Conservation (phyloP, 2,113 vertebrate species). For the Anguilla rostrata region DNA sequence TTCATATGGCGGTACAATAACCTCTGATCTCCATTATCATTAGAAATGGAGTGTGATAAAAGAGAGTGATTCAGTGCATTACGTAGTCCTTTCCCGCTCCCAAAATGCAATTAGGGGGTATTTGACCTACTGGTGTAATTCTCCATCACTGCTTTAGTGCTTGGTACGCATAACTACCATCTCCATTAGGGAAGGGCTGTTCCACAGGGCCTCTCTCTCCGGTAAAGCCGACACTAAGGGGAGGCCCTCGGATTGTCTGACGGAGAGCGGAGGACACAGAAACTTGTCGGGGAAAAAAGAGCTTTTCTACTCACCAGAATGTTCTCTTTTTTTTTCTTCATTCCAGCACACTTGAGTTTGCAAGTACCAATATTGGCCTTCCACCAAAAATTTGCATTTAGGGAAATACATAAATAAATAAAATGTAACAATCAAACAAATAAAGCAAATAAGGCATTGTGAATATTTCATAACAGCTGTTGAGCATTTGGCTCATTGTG, state of each 20-base stretch:
- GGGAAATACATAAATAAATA: too few species aligned
- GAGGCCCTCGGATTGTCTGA: background rate
- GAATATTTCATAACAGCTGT: background rate
- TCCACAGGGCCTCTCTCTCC: background rate
- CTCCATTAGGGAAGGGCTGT: background rate
- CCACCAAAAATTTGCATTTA: background rate
- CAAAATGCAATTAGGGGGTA: slow-evolving; percentile 18
- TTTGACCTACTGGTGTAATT: slow-evolving; percentile 27
- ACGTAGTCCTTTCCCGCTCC: background rate
- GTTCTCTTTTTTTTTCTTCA: background rate
- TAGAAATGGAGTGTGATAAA: slow-evolving; percentile 10
- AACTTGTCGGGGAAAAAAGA: background rate
- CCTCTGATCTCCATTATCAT: slow-evolving; percentile 9
- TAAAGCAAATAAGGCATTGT: background rate
- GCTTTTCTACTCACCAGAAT: background rate
- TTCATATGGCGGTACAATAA: slow-evolving; percentile 10
- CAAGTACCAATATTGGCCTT: background rate
- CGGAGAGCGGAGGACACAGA: background rate
- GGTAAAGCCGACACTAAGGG: background rate
- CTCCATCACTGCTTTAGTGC: background rate
- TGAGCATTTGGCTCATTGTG: background rate
- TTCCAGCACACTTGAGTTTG: background rate
- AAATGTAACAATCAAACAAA: too few species aligned
- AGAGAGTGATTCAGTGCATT: background rate
- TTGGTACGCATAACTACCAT: slow-evolving; percentile 6